Evolutionary conservation across 2,888 invertebrate species (phyloP), one percentile per base, ranked within the genome.

Genomic region (Tillus elongatus): DNA sequence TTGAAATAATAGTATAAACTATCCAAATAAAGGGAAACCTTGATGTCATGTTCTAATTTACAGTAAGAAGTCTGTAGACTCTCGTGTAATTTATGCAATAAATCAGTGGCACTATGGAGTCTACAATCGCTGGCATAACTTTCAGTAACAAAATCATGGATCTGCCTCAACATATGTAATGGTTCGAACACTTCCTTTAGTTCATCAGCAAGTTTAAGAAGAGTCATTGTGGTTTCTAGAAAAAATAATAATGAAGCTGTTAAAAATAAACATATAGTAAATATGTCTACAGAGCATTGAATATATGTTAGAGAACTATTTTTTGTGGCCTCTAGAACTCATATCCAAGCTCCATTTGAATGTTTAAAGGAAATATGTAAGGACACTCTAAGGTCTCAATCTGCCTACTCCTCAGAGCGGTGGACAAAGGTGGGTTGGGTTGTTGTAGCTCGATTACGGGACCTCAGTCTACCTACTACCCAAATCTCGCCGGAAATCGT

Each of bases 31-130:
- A 66, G 35, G 0, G 58, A 51, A 16, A 64, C 36, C 39, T 54
- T 57, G 15, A 65, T 45, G 45, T 65, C 60, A 40, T 60, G 61
- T 36, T 58, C 61, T 37, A 52, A 34, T 43, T 58, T 61, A 35
- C 49, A 52, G 1, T 43, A 40, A 0, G 57, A 47, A 41, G 51
- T 46, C n/a, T 54, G 42, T 31, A 63, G 41, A 26, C 54, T 51
- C 19, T 50, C 41, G 30, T 57, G 57, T 11, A 65, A 46, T 9
- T 47, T 42, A 3, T 47, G 45, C n/a, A 65, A 41, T 8, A 63
- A 43, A 13, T 44, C 49, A 2, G 56, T 48, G 0, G 61, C 47
- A 39, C 57, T 58, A 4, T 41, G 33, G 3, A 56, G 33, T 1
- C 50, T 42, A 4, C 45, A 44, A 36, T 55, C 42, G 2, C 12